Evolutionary conservation across 1,140 invertebrate species (phyloP).

Genomic region (Drosophila mayri): DNA sequence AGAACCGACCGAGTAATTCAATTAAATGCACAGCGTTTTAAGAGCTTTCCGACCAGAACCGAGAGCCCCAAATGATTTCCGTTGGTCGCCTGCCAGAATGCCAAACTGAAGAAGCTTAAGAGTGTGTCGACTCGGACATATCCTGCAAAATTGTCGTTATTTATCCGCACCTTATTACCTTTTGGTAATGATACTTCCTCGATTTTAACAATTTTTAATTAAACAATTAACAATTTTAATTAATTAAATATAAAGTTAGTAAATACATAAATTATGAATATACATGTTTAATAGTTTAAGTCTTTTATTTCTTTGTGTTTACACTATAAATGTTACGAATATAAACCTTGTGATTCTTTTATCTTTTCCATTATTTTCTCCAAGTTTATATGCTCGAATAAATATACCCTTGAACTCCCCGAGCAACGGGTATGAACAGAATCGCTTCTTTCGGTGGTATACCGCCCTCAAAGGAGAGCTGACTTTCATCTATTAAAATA

Average conservation of each 20-base stretch:
- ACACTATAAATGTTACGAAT: background rate
- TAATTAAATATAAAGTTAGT: too few relatives aligned
- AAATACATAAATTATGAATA: background rate
- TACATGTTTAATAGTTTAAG: too few relatives aligned
- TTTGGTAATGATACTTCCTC: too few relatives aligned
- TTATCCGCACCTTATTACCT: background rate
- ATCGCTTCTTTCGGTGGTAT: constrained; percentile 24
- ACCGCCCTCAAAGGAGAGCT: constrained; percentile 34
- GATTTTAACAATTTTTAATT: too few relatives aligned
- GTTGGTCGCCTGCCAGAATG: constrained; percentile 49
- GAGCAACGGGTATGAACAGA: constrained; percentile 2
- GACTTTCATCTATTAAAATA: constrained; percentile 75
- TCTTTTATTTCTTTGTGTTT: too few relatives aligned
- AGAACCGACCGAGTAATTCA: constrained; percentile 53
- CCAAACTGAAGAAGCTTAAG: background rate
- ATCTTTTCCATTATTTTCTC: background rate
- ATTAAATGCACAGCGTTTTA: constrained; percentile 60
- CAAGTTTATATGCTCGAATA: background rate
- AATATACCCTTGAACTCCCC: constrained; percentile 2
- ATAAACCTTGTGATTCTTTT: background rate
- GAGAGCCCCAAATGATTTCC: constrained; percentile 34
- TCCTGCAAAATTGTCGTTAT: background rate
- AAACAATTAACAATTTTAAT: too few relatives aligned
- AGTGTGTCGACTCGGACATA: background rate
- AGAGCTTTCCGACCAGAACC: constrained; percentile 39